Percentiles rank a stretch among this genome's conserved stretches.
Evolutionary conservation across 2,888 invertebrate species (phyloP).

Genomic region (Lottia scabra): DNA sequence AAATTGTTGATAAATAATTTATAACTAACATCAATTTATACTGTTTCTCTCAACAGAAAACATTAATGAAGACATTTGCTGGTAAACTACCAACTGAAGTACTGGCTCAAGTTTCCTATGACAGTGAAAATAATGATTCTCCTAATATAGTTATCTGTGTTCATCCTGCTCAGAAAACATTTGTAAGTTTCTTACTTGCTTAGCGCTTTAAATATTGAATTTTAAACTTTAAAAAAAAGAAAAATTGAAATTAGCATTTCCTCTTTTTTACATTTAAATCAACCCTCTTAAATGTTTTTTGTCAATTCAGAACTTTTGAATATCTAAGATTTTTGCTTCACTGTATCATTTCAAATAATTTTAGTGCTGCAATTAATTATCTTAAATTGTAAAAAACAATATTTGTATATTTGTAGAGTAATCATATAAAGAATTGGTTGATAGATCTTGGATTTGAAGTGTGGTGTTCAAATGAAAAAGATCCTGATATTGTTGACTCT

Average conservation of each 20-base stretch:
- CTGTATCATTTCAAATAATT: too few relatives aligned
- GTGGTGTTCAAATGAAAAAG: constrained; percentile 53
- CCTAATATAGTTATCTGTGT: constrained; percentile 63
- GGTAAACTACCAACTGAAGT: constrained; percentile 30
- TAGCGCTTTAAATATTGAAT: too few relatives aligned
- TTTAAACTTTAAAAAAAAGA: too few relatives aligned
- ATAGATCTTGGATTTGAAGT: constrained; percentile 50
- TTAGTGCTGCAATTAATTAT: too few relatives aligned
- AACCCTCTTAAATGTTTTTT: too few relatives aligned
- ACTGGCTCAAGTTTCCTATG: constrained; percentile 14
- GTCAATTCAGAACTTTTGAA: too few relatives aligned
- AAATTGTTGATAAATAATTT: too few relatives aligned
- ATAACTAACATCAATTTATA: background rate
- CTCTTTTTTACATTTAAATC: too few relatives aligned
- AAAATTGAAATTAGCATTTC: too few relatives aligned
- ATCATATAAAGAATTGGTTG: constrained; percentile 41
- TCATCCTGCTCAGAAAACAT: constrained; percentile 57
- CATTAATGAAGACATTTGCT: constrained; percentile 56
- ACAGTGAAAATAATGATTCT: constrained; percentile 29
- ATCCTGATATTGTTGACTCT: constrained; percentile 12
- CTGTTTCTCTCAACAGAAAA: constrained; percentile 41
- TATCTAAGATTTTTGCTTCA: too few relatives aligned
- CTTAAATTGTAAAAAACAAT: too few relatives aligned
- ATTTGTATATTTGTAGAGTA: constrained; percentile 37
- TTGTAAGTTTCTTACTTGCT: constrained; percentile 45